phyloP scores from a whole-genome alignment of 92 coral and sea anemone species.

The Pocillopora grandis region DNA sequence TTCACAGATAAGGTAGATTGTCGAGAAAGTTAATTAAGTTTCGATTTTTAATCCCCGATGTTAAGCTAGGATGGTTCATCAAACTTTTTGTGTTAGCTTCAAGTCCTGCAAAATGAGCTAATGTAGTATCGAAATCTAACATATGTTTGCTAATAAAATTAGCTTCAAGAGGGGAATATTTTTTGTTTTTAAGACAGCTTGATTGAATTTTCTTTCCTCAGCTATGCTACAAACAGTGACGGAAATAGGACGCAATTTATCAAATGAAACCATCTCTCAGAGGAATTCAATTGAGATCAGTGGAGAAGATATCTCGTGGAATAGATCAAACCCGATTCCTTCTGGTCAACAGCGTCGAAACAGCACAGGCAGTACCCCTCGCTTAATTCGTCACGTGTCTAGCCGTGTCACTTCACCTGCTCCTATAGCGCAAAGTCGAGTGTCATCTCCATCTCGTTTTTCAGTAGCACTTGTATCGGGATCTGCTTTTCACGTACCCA shows the following conservation, averaged over 20 bases:
- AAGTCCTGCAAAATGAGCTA: too few species aligned
- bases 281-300: neutral
- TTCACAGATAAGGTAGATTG: too few species aligned
- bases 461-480: neutral
- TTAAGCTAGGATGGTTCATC: too few species aligned
- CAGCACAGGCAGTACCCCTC: conserved; percentile 40
- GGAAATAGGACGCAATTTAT: conserved; percentile 6
- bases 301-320: conserved; percentile 1
- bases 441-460: conserved; percentile 12
- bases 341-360: conserved; percentile 27
- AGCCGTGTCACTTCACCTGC: conserved; percentile 21
- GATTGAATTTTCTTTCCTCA: neutral
- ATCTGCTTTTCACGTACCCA: conserved; percentile 11
- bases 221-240: conserved; percentile 8
- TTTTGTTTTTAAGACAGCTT: neutral
- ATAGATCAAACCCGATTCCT: neutral
- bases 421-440: neutral
- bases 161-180: neutral
- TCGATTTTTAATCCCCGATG: too few species aligned
- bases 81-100: too few species aligned
- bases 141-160: too few species aligned
- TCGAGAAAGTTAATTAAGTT: too few species aligned
- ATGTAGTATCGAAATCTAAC: too few species aligned
- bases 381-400: conserved; percentile 17
- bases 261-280: conserved; percentile 7